Evolutionary conservation across 2,888 invertebrate species (phyloP).

Genomic region (Drosophila suboccidentalis): DNA sequence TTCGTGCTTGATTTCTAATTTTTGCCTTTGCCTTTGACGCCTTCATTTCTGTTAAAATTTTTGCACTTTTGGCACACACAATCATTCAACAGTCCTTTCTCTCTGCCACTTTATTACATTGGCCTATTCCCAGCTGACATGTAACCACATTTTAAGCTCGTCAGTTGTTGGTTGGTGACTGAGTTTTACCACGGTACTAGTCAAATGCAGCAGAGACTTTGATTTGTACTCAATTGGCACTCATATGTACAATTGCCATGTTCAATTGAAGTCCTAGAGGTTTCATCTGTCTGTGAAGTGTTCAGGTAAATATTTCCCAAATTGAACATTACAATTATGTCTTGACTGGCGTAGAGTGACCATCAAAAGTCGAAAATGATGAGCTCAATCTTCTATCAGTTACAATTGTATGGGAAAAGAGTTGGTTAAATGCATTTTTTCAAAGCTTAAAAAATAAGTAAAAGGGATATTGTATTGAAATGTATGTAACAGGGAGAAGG

Average conservation of each 20-base stretch:
- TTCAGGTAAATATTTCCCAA: neutral
- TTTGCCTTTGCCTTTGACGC: constrained; percentile 55
- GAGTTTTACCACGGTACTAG: constrained; percentile 29
- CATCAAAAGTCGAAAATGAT: neutral
- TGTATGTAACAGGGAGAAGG: too few species aligned
- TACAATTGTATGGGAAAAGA: too few species aligned
- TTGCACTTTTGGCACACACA: constrained; percentile 45
- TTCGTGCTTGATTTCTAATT: constrained; percentile 54
- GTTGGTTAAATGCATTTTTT: too few species aligned
- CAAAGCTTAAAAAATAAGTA: too few species aligned
- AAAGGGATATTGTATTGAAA: too few species aligned
- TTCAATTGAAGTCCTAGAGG: constrained; percentile 40
- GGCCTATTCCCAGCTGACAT: constrained; percentile 8
- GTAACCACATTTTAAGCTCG: constrained; percentile 16
- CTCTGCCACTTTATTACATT: neutral
- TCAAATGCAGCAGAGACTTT: constrained; percentile 22
- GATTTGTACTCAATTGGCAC: constrained; percentile 23
- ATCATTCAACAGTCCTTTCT: constrained; percentile 21
- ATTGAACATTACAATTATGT: neutral
- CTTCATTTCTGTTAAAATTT: constrained; percentile 61
- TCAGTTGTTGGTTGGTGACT: constrained; percentile 32
- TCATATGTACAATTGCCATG: constrained; percentile 25
- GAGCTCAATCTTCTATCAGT: too few species aligned
- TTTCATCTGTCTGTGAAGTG: constrained; percentile 14
- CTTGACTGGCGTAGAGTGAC: neutral